Conservation (phyloP, 1,140 invertebrate species). For the Diprion similis region DNA sequence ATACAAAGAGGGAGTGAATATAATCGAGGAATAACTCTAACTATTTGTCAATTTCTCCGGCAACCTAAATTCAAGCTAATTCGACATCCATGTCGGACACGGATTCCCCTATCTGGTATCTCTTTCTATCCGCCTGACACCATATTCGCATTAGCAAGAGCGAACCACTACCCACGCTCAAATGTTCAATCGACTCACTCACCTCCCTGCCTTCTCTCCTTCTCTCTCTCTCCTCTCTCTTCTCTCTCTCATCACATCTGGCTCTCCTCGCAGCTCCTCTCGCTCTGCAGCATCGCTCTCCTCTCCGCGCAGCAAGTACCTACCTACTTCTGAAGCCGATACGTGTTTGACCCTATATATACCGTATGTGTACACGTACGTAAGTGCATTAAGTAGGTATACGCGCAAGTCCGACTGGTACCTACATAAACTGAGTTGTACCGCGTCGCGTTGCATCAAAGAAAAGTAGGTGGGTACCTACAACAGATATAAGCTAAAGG, state of each 20-base stretch:
- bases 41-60: conserved; percentile 63
- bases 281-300: neutral
- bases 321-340: conserved; percentile 15
- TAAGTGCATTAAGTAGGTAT: conserved; percentile 30
- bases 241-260: conserved; percentile 11
- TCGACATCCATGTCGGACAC: conserved; percentile 64
- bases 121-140: conserved; percentile 64
- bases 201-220: conserved; percentile 36
- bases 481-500: too few relatives aligned
- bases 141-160: conserved; percentile 63
- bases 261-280: neutral
- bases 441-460: too few relatives aligned
- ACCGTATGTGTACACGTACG: conserved; percentile 17
- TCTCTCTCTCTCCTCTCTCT: conserved; percentile 32
- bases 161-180: conserved; percentile 59
- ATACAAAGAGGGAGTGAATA: conserved; percentile 23
- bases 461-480: too few relatives aligned
- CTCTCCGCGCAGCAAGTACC: conserved; percentile 36
- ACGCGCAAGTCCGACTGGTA: neutral
- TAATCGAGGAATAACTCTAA: conserved; percentile 61
- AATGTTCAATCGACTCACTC: conserved; percentile 50
- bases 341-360: neutral
- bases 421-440: too few relatives aligned
- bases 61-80: conserved; percentile 65
- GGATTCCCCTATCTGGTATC: conserved; percentile 63